phyloP scores from a whole-genome alignment of 2,888 invertebrate genomes.

The Proisotoma minuta region DNA sequence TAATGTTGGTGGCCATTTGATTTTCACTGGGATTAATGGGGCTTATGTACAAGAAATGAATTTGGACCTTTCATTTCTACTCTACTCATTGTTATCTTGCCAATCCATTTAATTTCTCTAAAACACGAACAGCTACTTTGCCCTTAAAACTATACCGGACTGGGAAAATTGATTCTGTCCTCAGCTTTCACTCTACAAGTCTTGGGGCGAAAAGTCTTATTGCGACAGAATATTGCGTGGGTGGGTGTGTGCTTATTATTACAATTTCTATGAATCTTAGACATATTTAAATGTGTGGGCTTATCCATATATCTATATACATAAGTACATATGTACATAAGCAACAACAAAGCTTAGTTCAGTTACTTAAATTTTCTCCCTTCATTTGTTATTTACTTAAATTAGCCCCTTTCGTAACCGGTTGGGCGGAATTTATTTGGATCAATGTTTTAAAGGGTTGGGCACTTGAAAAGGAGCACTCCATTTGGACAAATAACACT shows the following conservation, averaged over 20 bases:
- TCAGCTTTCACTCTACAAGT: too few relatives aligned
- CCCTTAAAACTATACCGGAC: too few relatives aligned
- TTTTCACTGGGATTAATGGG: not conserved
- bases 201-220: too few relatives aligned
- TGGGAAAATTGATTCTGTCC: too few relatives aligned
- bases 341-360: not conserved
- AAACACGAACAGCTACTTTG: conserved; percentile 13
- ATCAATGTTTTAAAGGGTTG: conserved; percentile 10
- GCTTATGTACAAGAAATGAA: not conserved
- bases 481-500: conserved; percentile 3
- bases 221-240: too few relatives aligned
- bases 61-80: not conserved
- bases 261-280: too few relatives aligned
- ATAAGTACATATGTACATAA: too few relatives aligned
- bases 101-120: conserved; percentile 6
- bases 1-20: not conserved
- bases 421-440: not conserved
- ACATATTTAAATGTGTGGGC: too few relatives aligned
- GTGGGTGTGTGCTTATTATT: too few relatives aligned
- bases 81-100: conserved; percentile 1
- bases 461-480: not conserved
- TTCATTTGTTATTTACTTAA: not conserved
- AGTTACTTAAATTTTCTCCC: not conserved
- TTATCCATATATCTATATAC: too few relatives aligned
- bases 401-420: not conserved